phyloP scores from a whole-genome alignment of 2,113 vertebrate genomes.

The Malurus cyaneus region DNA sequence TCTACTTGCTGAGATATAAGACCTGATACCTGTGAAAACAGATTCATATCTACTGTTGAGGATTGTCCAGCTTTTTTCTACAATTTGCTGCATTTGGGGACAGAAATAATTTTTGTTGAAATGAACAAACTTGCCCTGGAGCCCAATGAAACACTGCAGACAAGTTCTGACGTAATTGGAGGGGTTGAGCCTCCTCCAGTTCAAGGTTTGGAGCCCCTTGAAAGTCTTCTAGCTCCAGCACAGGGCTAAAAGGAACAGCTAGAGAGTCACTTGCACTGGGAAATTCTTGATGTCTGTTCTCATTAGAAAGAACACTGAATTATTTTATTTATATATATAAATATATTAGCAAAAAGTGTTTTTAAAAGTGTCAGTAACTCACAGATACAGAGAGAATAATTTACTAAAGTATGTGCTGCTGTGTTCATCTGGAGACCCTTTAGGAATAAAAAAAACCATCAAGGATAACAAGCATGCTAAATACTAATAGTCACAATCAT shows the following conservation, averaged over 20 bases:
- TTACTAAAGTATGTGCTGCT: conserved; percentile 40
- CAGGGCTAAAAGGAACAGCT: background rate
- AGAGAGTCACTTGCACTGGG: conserved; percentile 16
- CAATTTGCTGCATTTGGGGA: background rate
- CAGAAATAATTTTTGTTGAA: background rate
- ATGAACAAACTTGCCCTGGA: background rate
- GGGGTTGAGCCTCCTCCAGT: background rate
- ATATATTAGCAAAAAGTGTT: conserved; percentile 29
- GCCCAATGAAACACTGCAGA: background rate
- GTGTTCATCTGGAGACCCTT: conserved; percentile 59
- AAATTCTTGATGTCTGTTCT: conserved; percentile 52
- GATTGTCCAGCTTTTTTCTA: background rate
- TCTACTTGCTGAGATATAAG: background rate
- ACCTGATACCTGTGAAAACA: background rate
- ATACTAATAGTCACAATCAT: conserved; percentile 70
- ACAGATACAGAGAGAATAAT: conserved; percentile 63
- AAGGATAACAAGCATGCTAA: conserved; percentile 66
- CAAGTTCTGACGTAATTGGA: background rate
- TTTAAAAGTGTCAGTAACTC: conserved; percentile 66
- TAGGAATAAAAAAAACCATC: conserved; percentile 31
- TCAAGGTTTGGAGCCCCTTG: background rate
- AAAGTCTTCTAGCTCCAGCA: background rate
- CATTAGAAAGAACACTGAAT: conserved; percentile 46
- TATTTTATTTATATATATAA: background rate
- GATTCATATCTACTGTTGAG: background rate